These are phyloP conservation scores for Panorpa germanica DNA, from an alignment of 2,888 invertebrate genomes.

Conservation along the genomic window DNA sequence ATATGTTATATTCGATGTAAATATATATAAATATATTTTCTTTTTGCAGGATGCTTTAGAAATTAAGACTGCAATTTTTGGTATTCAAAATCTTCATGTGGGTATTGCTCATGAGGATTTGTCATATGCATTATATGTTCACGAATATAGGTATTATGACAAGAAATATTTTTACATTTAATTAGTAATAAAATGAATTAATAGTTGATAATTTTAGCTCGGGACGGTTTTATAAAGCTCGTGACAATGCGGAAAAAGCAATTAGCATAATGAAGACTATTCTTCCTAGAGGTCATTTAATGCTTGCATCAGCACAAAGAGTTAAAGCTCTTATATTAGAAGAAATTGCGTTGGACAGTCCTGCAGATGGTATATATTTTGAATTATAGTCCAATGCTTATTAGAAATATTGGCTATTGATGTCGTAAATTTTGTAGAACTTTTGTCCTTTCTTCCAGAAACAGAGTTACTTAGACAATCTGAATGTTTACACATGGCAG, in stretches of 20 bases:
- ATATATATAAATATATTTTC: conserved; percentile 3
- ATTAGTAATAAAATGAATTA: no score
- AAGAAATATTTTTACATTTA: no score
- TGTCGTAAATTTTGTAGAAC: not conserved
- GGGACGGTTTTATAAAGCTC: conserved; percentile 65
- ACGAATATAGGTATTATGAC: no score
- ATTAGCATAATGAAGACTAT: conserved; percentile 64
- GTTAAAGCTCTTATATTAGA: conserved; percentile 85
- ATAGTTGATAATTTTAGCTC: no score
- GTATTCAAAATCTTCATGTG: conserved; percentile 68
- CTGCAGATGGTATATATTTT: conserved; percentile 18
- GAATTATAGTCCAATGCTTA: conserved; percentile 2
- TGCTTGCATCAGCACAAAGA: conserved; percentile 74
- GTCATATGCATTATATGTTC: conserved; percentile 82
- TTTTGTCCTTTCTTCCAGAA: conserved; percentile 20
- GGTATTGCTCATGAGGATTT: conserved; percentile 83
- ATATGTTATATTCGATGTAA: conserved; percentile 2
- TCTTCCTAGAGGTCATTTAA: conserved; percentile 63
- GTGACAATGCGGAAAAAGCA: conserved; percentile 67
- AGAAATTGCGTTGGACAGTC: conserved; percentile 79
- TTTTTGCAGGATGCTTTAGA: conserved; percentile 42
- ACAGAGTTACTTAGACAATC: conserved; percentile 54
- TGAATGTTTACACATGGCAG: conserved; percentile 66
- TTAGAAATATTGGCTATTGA: conserved; percentile 10
- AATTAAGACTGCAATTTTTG: conserved; percentile 59